Evolutionary conservation across 2,797 vertebrate species (phyloP).

Genomic region (Micropoecilia bifurca): DNA sequence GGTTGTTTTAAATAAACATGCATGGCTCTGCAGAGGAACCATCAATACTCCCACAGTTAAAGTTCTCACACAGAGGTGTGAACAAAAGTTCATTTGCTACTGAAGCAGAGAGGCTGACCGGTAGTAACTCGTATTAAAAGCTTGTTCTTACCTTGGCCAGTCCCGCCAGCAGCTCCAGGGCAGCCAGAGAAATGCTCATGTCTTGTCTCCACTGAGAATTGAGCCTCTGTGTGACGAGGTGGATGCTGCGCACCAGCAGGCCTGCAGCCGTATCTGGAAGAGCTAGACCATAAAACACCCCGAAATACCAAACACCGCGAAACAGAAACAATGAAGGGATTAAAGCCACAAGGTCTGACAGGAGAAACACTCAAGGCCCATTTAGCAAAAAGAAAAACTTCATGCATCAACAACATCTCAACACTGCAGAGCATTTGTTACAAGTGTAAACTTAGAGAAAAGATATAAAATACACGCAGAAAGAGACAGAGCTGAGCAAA

Average conservation of each 20-base stretch:
- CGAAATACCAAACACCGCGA: slow-evolving; percentile 88
- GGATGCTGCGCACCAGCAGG: slow-evolving; percentile 96
- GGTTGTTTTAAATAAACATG: not conserved
- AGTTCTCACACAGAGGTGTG: no score
- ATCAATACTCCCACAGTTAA: not conserved
- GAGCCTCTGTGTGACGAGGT: slow-evolving; percentile 95
- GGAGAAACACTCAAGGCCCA: slow-evolving; percentile 9
- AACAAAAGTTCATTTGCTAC: not conserved
- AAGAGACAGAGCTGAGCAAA: slow-evolving; percentile 36
- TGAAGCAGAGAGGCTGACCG: not conserved
- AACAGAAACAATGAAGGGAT: slow-evolving; percentile 73
- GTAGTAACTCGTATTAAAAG: not conserved
- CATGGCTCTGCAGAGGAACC: not conserved
- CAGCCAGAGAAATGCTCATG: slow-evolving; percentile 96
- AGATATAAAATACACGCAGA: not conserved
- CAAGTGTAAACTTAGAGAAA: not conserved
- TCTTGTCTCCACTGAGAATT: slow-evolving; percentile 95
- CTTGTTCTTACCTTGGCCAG: slow-evolving; percentile 88
- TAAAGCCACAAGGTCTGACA: slow-evolving; percentile 39
- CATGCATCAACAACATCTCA: slow-evolving; percentile 49
- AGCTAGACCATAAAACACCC: slow-evolving; percentile 87
- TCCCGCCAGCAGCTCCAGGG: slow-evolving; percentile 93
- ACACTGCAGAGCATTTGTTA: slow-evolving; percentile 37
- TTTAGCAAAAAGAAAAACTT: slow-evolving; percentile 26
- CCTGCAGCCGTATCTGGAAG: slow-evolving; percentile 97